These are phyloP conservation scores for Anoplolepis gracilipes DNA, from an alignment of 1,140 invertebrate species.

Conservation along the genomic window DNA sequence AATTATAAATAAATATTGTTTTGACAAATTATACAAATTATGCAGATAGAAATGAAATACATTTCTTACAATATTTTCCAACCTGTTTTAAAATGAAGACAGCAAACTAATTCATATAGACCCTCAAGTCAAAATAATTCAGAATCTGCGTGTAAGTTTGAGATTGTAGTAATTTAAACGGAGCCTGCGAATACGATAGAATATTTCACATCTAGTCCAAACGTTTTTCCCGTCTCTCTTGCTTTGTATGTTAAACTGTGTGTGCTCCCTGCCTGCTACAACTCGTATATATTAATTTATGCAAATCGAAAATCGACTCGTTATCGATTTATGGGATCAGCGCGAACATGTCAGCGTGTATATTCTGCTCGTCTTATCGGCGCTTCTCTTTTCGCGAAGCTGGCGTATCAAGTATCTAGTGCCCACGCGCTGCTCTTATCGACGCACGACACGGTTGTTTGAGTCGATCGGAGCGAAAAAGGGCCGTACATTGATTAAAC, in stretches of 20 bases:
- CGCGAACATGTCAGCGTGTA: slow-evolving; percentile 55
- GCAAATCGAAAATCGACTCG: slow-evolving; percentile 75
- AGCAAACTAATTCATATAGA: not conserved
- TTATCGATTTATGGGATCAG: slow-evolving; percentile 73
- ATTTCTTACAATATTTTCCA: not conserved
- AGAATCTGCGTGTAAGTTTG: no score
- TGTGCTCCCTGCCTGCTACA: no score
- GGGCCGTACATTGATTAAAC: slow-evolving; percentile 25
- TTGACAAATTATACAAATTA: not conserved
- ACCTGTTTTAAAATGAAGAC: no score
- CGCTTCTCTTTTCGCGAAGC: slow-evolving; percentile 46
- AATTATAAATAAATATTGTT: no score
- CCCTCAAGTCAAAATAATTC: no score
- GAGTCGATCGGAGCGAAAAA: not conserved
- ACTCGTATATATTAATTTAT: slow-evolving; percentile 72
- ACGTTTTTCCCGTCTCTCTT: no score
- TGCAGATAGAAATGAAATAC: not conserved
- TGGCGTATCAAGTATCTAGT: slow-evolving; percentile 39
- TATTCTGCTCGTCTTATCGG: slow-evolving; percentile 38
- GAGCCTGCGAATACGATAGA: no score
- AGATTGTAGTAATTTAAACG: no score
- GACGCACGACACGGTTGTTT: not conserved
- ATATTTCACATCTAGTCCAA: no score
- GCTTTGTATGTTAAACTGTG: no score
- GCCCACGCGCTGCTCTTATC: slow-evolving; percentile 61